Base-by-base conservation (phyloP, 1,140 invertebrate species). In the Drosophila nannoptera region DNA sequence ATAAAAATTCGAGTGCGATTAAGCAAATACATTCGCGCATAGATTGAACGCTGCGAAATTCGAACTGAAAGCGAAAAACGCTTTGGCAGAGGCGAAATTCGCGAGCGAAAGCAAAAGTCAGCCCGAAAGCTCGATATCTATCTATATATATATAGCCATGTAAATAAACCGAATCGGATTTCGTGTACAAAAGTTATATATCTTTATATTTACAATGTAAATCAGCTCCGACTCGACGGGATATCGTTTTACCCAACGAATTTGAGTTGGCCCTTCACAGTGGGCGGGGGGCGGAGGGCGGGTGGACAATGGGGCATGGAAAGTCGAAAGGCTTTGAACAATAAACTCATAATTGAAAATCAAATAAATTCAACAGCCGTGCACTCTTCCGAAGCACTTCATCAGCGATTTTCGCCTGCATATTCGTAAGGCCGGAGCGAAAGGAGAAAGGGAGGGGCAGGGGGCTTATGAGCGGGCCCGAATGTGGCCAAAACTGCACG, bases 381-480 rank as follows among this genome's bases (percentile, higher is more conserved):
- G 56, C 72, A 66, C 46, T 71, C 22, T 62, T 71, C 55, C 43
- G 48, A 33, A 49, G 56, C 66, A 64, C 50, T 64, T 55, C 61
- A 65, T 65, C 55, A 58, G 68, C 68, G 49, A 42, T 54, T 53
- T 67, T 14, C 40, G 54, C 75, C 75, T 74, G 59, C 78, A 83
- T 82, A 81, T 81, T 82, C 78, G 82, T 78, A 83, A 77, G 73
- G 62, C 62, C 43, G 55, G 48, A n/a, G 5, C 5, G 12, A 63
- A 42, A 7, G 43, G 59, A 77, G 14, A 14, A 14, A 48, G 16
- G 53, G 49, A 56, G 33, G 58, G 48, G 56, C 36, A 53, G 52
- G 40, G 29, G 73, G 16, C n/a, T n/a, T 14, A 40, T 14, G 31
- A 49, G 11, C 32, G 35, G 46, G 35, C 5, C 55, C n/a, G 35